Evolutionary conservation across 1,140 invertebrate genomes (phyloP), one percentile per base, ranked within the genome.

Genomic region (Drosophila lini): DNA sequence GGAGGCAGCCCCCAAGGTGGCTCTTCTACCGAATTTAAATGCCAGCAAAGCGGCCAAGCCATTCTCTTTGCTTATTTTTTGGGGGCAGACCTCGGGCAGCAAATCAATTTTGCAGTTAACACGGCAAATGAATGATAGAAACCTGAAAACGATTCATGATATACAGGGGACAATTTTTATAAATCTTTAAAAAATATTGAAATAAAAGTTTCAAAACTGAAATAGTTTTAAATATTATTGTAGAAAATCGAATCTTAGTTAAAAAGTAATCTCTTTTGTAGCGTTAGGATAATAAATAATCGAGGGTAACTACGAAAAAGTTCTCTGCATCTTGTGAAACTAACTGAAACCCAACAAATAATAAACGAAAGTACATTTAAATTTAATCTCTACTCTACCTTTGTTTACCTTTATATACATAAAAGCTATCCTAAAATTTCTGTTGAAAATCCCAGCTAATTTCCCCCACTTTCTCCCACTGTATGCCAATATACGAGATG

Each of bases 81-180:
- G 1, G 2, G 34, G 19, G 16, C 11, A 6, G 15, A 11, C 32
- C 50, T 50, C 19, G 28, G 65, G 9, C 68, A 57, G 42, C 50
- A 71, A 71, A 71, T 71, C 68, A 71, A 71, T 71, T 71, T 71
- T 55, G 65, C 44, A 71, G 68, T 70, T 71, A 71, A 58, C 65
- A 34, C 42, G 65, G 42, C 67, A 40, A 58, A 71, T 70, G 65
- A 71, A 71, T 70, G 68, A 70, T 71, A 68, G 25, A 69, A 36
- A 40, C n/a, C 34, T 15, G 8, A 4, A 45, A 13, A 9, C 8
- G 19, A 47, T 36, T 57, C 9, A 10, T 16, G 1, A 16, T 31
- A 5, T 22, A 64, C 59, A 6, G 10, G 15, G 11, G n/a, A 48
- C 22, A 63, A 62, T 11, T 19, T 2, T n/a, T 0, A 9, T 15